A percentile compares a stretch with the other conserved stretches of the same genome.
Evolutionary conservation across 35 echinoderm and acorn worm species (phyloP).

Genomic region (Ophiothrix spiculata): DNA sequence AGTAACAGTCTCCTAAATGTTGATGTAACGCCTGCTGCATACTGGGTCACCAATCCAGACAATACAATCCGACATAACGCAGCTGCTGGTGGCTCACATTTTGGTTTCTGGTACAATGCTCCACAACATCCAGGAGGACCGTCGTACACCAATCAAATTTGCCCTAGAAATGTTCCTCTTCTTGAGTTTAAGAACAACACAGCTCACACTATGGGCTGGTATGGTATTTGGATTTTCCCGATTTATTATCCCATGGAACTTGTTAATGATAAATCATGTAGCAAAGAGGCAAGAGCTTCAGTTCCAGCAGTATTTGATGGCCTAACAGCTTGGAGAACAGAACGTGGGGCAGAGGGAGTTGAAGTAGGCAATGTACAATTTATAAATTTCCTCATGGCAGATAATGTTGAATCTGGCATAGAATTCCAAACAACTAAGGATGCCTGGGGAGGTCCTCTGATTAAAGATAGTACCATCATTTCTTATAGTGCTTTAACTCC

Average conservation of each 20-base stretch:
- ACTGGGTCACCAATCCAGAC: constrained; percentile 95
- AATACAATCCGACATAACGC: constrained; percentile 90
- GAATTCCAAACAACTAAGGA: constrained; percentile 62
- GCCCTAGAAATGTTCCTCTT: constrained; percentile 76
- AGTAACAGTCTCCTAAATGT: constrained; percentile 93
- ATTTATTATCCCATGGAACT: constrained; percentile 57
- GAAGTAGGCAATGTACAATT: constrained; percentile 70
- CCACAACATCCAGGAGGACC: constrained; percentile 69
- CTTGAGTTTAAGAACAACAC: constrained; percentile 91
- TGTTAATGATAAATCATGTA: constrained; percentile 44
- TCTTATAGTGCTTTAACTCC: constrained; percentile 65
- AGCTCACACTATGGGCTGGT: constrained; percentile 86
- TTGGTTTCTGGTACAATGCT: constrained; percentile 96
- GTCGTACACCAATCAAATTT: constrained; percentile 73
- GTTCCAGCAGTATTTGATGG: constrained; percentile 56
- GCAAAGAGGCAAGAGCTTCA: neutral
- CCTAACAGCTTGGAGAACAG: constrained; percentile 75
- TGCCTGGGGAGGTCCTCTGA: constrained; percentile 59
- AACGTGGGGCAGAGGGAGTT: constrained; percentile 84
- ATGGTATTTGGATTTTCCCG: constrained; percentile 97
- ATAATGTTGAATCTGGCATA: constrained; percentile 60
- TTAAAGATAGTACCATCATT: constrained; percentile 77
- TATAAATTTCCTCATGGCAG: constrained; percentile 83
- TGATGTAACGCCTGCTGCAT: constrained; percentile 86
- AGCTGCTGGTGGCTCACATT: constrained; percentile 90